Base-by-base conservation (phyloP, 2,888 invertebrate species). In the Troides aeacus region DNA sequence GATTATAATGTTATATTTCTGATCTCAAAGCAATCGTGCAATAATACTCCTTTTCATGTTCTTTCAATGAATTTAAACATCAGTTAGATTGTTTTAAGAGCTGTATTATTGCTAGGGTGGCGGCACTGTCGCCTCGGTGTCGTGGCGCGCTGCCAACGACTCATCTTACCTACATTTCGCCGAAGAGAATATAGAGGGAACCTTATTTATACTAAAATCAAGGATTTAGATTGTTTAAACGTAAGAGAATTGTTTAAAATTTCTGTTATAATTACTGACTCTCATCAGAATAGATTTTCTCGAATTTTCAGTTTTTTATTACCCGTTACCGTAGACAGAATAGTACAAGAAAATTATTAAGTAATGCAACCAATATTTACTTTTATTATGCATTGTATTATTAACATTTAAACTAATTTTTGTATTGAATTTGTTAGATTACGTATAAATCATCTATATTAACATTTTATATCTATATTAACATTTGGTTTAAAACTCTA, bases 101-200 rank as follows among this genome's bases (percentile, higher is more conserved):
- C 74, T 78, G 74, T 78, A 72, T 78, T 77, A 50, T 50, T 76
- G 77, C 78, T 75, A 76, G 73, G 64, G 74, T 72, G 66, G 70
- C 24, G 61, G 72, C 66, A 64, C 72, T 70, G 82, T 74, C 78
- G 79, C 76, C 78, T 77, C 77, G 74, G 77, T 77, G 81, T 75
- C 79, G 79, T 89, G 90, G 89, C 89, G 84, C 67, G 71, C 75
- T 78, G 88, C 87, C 86, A 87, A 82, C 77, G 73, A 80, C 76
- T 77, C 82, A 77, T 84, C 80, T 83, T 82, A 82, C 82, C 81
- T 84, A 83, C 77, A 85, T 82, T 81, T 81, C 78, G 77, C 77
- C 78, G 79, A 75, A 76, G 73, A 73, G 71, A 74, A 75, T 74
- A 75, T 75, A 76, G 73, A 74, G 77, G 39, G 78, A 81, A 77